These are phyloP conservation scores for Conus ventricosus DNA, from an alignment of 1,140 invertebrate genomes.

Conservation along the genomic window DNA sequence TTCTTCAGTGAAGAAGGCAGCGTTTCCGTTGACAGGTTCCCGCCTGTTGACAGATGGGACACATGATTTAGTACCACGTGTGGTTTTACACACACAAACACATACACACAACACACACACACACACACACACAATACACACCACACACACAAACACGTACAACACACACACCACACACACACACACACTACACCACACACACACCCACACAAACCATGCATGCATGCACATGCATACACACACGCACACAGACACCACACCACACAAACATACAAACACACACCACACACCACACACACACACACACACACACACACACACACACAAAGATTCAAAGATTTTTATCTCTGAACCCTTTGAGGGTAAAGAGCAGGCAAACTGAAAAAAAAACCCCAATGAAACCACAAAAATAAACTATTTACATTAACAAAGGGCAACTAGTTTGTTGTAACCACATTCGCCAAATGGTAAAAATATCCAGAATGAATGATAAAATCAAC, in stretches of 20 bases:
- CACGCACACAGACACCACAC: not conserved
- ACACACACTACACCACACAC: not conserved
- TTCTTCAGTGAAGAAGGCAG: conserved; percentile 29
- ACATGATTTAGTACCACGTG: not conserved
- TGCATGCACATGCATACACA: not conserved
- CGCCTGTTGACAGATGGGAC: not conserved
- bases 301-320: not conserved
- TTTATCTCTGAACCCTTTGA: not conserved
- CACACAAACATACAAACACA: not conserved
- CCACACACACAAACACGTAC: too few species aligned
- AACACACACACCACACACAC: too few species aligned
- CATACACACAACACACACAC: not conserved
- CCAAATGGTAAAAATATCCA: too few species aligned
- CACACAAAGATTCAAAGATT: not conserved
- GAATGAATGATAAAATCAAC: too few species aligned
- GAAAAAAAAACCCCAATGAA: too few species aligned
- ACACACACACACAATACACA: not conserved
- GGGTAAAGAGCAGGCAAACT: too few species aligned
- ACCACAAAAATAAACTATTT: too few species aligned
- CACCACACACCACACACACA: not conserved
- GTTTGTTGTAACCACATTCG: too few species aligned
- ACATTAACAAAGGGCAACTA: too few species aligned
- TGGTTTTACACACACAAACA: too few species aligned
- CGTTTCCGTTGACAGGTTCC: conserved; percentile 26
- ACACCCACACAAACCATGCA: not conserved